These are phyloP conservation scores for Oligia fasciuncula DNA, from an alignment of 2,888 invertebrate species.

Conservation along the genomic window DNA sequence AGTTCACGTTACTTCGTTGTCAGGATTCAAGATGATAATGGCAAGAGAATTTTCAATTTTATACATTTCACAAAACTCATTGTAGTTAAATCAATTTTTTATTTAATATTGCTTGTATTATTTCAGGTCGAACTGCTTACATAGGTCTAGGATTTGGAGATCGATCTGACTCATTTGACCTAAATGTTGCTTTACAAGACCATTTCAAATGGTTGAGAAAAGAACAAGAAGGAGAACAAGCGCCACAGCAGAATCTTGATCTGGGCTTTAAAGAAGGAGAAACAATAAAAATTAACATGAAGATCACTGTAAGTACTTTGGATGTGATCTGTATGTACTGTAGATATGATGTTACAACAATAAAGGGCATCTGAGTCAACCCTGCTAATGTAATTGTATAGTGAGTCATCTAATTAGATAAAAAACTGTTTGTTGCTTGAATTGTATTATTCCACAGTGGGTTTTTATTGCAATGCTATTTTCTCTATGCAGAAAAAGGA, in stretches of 20 bases:
- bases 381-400: conserved; percentile 42
- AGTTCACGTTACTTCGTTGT: conserved; percentile 99
- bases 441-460: conserved; percentile 19
- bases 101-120: conserved; percentile 1
- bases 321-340: conserved; percentile 7
- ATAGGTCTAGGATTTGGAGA: conserved; percentile 99
- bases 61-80: conserved; percentile 10
- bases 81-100: not conserved
- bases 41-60: conserved; percentile 80
- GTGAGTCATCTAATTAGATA: conserved; percentile 52
- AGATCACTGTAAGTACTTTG: conserved; percentile 93
- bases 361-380: conserved; percentile 42
- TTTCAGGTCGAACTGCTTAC: conserved; percentile 95
- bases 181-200: conserved; percentile 99
- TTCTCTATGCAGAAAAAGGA: conserved; percentile 94
- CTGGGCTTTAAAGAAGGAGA: conserved; percentile 99
- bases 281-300: conserved; percentile 99
- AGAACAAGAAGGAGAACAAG: conserved; percentile 94
- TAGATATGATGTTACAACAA: conserved; percentile 29
- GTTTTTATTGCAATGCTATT: conserved; percentile 11
- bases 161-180: conserved; percentile 99
- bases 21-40: conserved; percentile 98
- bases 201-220: conserved; percentile 98
- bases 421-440: conserved; percentile 19
- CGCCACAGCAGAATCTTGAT: conserved; percentile 95